A percentile compares a stretch with the other conserved stretches of the same genome.
Evolutionary conservation across 2,113 vertebrate species (phyloP).

Genomic region (Leptocoma aspasia): DNA sequence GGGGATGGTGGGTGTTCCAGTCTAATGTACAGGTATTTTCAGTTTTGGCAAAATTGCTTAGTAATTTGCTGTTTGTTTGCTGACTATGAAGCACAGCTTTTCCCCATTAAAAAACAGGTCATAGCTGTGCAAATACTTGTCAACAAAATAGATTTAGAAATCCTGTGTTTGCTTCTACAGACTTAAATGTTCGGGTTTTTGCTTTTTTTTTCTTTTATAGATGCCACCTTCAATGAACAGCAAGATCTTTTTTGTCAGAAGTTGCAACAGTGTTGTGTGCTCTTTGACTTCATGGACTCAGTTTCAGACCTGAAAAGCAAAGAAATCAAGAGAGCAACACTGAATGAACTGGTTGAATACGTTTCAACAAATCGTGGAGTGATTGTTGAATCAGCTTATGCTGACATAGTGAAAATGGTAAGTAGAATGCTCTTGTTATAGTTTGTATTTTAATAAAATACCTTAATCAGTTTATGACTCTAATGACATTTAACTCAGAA

Average conservation of each 20-base stretch:
- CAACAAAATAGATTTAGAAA: background rate
- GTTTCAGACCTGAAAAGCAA: conserved; percentile 96
- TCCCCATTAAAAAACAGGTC: background rate
- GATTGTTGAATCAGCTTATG: conserved; percentile 92
- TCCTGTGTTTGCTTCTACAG: background rate
- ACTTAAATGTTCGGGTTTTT: background rate
- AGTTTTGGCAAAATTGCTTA: background rate
- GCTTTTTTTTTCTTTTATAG: conserved; percentile 68
- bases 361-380: conserved; percentile 95
- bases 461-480: background rate
- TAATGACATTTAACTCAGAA: background rate
- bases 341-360: conserved; percentile 96
- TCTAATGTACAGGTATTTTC: background rate
- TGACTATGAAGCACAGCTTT: background rate
- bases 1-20: background rate
- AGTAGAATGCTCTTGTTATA: conserved; percentile 59
- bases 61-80: background rate
- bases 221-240: conserved; percentile 90
- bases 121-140: background rate
- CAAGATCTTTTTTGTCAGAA: conserved; percentile 96
- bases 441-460: background rate
- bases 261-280: conserved; percentile 92
- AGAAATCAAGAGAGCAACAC: conserved; percentile 95
- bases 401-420: conserved; percentile 97
- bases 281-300: conserved; percentile 97